phyloP scores from a whole-genome alignment of 30 jellyfish, hydroid and myxozoan genomes.

The Catostylus mosaicus region DNA sequence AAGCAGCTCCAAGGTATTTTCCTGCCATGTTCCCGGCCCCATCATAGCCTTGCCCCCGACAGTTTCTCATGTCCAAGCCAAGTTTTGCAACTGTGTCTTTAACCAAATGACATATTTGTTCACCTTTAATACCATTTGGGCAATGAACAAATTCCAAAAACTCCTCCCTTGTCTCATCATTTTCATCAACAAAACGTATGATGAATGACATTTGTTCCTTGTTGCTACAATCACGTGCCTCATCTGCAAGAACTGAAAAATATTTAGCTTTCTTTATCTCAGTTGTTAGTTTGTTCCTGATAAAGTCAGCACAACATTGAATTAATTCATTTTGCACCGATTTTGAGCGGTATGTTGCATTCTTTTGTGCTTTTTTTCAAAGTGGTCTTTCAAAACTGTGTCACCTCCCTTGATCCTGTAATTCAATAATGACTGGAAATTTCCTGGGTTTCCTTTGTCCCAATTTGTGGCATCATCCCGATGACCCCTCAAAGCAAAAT shows the following conservation, averaged over 20 bases:
- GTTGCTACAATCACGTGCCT: slow-evolving; percentile 38
- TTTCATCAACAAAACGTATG: slow-evolving; percentile 40
- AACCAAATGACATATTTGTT: slow-evolving; percentile 25
- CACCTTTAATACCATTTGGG: slow-evolving; percentile 70
- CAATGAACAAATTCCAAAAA: slow-evolving; percentile 65
- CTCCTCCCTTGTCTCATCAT: slow-evolving; percentile 48
- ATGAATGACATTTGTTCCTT: slow-evolving; percentile 61
- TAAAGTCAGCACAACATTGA: slow-evolving; percentile 50
- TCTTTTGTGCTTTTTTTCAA: slow-evolving; percentile 45
- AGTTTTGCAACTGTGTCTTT: slow-evolving; percentile 16
- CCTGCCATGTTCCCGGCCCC: slow-evolving; percentile 88
- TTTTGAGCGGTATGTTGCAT: slow-evolving; percentile 67
- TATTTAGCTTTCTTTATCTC: slow-evolving; percentile 34
- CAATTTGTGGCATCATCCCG: slow-evolving; percentile 44
- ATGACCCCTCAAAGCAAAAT: slow-evolving; percentile 48
- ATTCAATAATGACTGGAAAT: slow-evolving; percentile 63
- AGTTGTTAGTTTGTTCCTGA: neutral
- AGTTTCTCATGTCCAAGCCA: slow-evolving; percentile 30
- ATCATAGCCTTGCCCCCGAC: slow-evolving; percentile 85
- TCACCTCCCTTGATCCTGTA: slow-evolving; percentile 67
- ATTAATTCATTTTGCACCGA: slow-evolving; percentile 66
- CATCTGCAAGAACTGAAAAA: slow-evolving; percentile 63
- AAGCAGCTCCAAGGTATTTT: slow-evolving; percentile 49
- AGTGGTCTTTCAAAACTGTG: slow-evolving; percentile 39
- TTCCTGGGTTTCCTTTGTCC: slow-evolving; percentile 58